Conservation (phyloP, 2,113 vertebrate genomes). For the Microcebus tavaratra region DNA sequence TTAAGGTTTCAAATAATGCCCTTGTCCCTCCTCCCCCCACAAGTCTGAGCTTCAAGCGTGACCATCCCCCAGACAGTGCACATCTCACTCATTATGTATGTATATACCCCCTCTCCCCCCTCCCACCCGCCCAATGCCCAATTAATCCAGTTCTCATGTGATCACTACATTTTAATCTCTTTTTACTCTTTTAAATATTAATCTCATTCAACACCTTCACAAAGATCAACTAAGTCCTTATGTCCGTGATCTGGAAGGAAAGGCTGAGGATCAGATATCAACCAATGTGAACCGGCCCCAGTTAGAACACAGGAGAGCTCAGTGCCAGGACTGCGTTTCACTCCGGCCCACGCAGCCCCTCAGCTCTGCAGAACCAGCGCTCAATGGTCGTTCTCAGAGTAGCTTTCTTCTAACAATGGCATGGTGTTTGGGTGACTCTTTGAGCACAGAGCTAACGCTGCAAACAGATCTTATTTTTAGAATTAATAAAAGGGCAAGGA, state of each 20-base stretch:
- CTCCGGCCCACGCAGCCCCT: not conserved
- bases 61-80: too few species aligned
- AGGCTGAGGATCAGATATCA: not conserved
- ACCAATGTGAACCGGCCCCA: not conserved
- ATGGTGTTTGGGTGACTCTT: not conserved
- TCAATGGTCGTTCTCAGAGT: not conserved
- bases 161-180: not conserved
- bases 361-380: not conserved
- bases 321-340: not conserved
- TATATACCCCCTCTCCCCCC: too few species aligned
- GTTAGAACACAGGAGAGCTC: not conserved
- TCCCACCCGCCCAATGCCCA: too few species aligned
- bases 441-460: not conserved
- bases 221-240: not conserved
- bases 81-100: too few species aligned
- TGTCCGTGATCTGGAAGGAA: not conserved
- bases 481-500: conserved; percentile 75
- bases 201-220: not conserved
- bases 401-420: not conserved
- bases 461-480: conserved; percentile 48
- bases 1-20: too few species aligned
- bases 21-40: too few species aligned
- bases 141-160: too few species aligned
- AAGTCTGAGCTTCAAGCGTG: too few species aligned
- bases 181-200: not conserved